Conservation (phyloP, 2,797 vertebrate genomes). For the Cuniculus paca region DNA sequence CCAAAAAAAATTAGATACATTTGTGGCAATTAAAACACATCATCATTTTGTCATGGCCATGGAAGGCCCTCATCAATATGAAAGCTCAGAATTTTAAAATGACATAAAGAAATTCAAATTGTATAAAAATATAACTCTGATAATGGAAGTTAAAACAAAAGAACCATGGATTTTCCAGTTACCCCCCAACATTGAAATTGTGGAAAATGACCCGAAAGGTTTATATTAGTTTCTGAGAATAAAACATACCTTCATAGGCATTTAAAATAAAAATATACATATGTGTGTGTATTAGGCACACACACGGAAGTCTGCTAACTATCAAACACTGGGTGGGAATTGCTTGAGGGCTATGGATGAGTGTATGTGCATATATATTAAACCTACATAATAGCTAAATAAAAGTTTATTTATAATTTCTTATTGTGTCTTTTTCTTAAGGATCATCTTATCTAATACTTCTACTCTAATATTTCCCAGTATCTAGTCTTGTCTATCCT, state of each 20-base stretch:
- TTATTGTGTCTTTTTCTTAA: slow-evolving; percentile 8
- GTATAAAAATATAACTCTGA: slow-evolving; percentile 27
- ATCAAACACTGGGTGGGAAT: not conserved
- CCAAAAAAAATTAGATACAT: not conserved
- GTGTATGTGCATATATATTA: not conserved
- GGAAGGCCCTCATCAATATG: not conserved
- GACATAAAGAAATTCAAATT: slow-evolving; percentile 19
- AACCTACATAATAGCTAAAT: slow-evolving; percentile 15
- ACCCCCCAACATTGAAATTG: not conserved
- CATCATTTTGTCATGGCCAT: not conserved
- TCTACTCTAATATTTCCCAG: not conserved
- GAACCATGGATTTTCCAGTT: not conserved
- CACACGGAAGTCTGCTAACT: not conserved
- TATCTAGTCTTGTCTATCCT: slow-evolving; percentile 32
- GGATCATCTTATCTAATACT: not conserved
- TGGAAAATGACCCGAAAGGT: not conserved
- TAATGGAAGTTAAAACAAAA: not conserved
- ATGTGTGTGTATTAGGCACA: not conserved
- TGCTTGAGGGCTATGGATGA: not conserved
- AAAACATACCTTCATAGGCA: not conserved
- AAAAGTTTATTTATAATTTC: slow-evolving; percentile 32
- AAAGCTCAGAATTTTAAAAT: slow-evolving; percentile 52
- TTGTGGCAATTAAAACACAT: slow-evolving; percentile 22
- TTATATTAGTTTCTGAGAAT: slow-evolving; percentile 45
- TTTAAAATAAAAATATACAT: not conserved